Evolutionary conservation across 1,140 invertebrate species (phyloP).

Genomic region (Propsilocerus akamusi): DNA sequence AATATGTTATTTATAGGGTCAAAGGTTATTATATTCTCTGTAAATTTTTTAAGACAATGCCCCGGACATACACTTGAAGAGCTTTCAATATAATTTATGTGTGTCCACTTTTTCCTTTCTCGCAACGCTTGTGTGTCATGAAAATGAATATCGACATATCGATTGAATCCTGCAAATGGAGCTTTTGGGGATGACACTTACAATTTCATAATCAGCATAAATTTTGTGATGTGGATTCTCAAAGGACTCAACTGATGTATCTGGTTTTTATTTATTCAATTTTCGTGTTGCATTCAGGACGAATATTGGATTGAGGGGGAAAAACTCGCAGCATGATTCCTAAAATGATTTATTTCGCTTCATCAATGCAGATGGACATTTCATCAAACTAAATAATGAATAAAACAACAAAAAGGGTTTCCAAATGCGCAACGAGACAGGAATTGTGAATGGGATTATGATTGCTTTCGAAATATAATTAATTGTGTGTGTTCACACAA

Average conservation of each 20-base stretch:
- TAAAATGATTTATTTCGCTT: too few relatives aligned
- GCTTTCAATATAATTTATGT: constrained; percentile 2
- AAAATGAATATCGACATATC: neutral
- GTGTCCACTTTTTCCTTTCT: neutral
- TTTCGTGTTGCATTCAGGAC: too few relatives aligned
- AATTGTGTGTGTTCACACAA: neutral
- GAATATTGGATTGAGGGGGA: too few relatives aligned
- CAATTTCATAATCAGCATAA: too few relatives aligned
- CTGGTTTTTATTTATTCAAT: too few relatives aligned
- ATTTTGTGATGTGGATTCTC: too few relatives aligned
- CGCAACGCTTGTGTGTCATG: neutral
- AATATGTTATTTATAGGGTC: constrained; percentile 1
- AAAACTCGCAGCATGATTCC: too few relatives aligned
- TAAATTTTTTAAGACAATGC: neutral
- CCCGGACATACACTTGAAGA: neutral
- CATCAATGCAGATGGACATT: neutral
- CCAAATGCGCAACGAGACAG: neutral
- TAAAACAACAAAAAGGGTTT: neutral
- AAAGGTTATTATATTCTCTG: neutral
- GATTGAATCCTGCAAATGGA: neutral
- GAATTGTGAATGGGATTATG: neutral
- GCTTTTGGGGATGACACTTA: neutral
- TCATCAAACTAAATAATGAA: neutral
- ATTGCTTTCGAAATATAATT: neutral
- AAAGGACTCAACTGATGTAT: too few relatives aligned